phyloP scores from a whole-genome alignment of 1,140 invertebrate genomes.

The Rhyzopertha dominica region DNA sequence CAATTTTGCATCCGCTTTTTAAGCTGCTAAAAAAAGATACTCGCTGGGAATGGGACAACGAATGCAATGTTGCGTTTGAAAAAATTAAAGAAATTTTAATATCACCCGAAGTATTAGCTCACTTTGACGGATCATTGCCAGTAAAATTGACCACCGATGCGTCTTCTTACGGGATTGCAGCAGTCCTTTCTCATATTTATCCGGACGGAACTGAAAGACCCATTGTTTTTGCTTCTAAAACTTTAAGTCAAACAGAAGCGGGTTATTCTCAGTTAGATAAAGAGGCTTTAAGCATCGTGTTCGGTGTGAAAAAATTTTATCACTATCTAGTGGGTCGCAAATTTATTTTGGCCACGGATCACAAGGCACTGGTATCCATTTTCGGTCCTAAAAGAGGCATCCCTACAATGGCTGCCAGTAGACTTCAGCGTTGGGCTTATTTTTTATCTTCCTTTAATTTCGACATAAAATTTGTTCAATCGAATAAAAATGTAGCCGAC shows the following conservation, averaged over 20 bases:
- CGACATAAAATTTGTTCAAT: no score
- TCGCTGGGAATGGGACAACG: constrained; percentile 17
- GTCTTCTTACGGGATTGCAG: constrained; percentile 10
- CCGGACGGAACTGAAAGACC: constrained; percentile 19
- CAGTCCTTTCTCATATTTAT: constrained; percentile 13
- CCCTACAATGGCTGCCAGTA: no score
- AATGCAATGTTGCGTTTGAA: constrained; percentile 23
- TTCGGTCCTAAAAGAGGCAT: no score
- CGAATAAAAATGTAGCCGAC: no score
- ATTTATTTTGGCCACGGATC: no score
- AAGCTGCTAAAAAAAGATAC: constrained; percentile 19
- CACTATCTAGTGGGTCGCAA: no score
- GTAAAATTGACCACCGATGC: constrained; percentile 15
- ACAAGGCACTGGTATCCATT: no score
- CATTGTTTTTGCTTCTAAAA: constrained; percentile 23
- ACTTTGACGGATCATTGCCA: constrained; percentile 12
- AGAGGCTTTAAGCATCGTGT: constrained; percentile 27
- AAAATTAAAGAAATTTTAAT: constrained; percentile 29
- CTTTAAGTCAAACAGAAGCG: constrained; percentile 17
- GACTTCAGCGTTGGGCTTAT: no score
- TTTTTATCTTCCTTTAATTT: no score
- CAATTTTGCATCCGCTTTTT: background rate
- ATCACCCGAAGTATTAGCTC: constrained; percentile 24
- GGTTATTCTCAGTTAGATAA: constrained; percentile 28
- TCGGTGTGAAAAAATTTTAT: no score